These are phyloP conservation scores for Chondrosia reniformis DNA, from an alignment of 37 sponge, comb jelly and placozoan genomes.

Conservation along the genomic window DNA sequence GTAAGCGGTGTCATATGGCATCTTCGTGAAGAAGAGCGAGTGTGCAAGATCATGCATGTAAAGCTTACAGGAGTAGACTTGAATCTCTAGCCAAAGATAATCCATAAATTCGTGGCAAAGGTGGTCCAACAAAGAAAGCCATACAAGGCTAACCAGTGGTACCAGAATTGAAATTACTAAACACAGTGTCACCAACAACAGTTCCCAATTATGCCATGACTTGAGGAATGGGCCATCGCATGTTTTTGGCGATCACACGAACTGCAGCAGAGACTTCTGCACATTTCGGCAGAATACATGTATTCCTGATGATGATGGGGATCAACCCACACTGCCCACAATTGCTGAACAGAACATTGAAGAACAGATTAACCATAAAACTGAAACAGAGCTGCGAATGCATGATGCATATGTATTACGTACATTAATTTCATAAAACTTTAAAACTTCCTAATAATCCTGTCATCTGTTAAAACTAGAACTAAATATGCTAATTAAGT, in stretches of 20 bases:
- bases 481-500: too few species aligned
- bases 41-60: slow-evolving; percentile 56
- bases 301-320: not conserved
- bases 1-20: slow-evolving; percentile 33
- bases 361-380: slow-evolving; percentile 5
- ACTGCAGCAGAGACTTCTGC: slow-evolving; percentile 41
- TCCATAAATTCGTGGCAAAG: slow-evolving; percentile 24
- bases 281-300: not conserved
- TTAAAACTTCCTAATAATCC: too few species aligned
- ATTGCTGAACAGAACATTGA: not conserved
- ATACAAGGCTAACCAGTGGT: slow-evolving; percentile 4
- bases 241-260: slow-evolving; percentile 36
- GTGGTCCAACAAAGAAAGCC: slow-evolving; percentile 37
- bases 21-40: slow-evolving; percentile 31
- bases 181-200: not conserved
- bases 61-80: slow-evolving; percentile 27
- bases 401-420: too few species aligned
- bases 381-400: too few species aligned
- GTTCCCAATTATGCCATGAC: slow-evolving; percentile 16
- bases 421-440: too few species aligned
- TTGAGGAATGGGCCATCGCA: slow-evolving; percentile 42
- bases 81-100: slow-evolving; percentile 37
- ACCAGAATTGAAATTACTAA: not conserved
- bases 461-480: too few species aligned
- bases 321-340: not conserved